A percentile compares a stretch with the other conserved stretches of the same genome.
Evolutionary conservation across 2,797 vertebrate species (phyloP).

Genomic region (Anguilla pacifica): DNA sequence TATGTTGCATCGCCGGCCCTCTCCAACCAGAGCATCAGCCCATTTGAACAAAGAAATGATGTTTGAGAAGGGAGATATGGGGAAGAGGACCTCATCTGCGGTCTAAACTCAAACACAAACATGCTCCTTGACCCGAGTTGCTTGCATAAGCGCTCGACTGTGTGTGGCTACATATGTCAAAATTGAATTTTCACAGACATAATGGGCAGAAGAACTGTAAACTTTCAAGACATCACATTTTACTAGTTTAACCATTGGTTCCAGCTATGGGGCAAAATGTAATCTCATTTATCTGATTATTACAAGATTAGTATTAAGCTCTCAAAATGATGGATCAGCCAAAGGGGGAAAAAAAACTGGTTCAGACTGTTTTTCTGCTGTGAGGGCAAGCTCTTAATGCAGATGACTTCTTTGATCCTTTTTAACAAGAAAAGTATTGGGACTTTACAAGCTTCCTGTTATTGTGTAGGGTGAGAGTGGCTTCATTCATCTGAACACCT

Average conservation of each 20-base stretch:
- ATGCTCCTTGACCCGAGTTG: not conserved
- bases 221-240: not conserved
- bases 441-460: not conserved
- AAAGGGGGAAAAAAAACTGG: not conserved
- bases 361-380: constrained; percentile 7
- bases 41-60: not conserved
- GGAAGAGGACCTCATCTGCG: not conserved
- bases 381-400: not conserved
- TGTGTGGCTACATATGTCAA: not conserved
- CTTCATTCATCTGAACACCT: constrained; percentile 29
- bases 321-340: not conserved
- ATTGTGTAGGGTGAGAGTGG: not conserved
- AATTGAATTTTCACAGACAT: not conserved
- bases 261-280: not conserved
- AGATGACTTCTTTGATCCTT: not conserved
- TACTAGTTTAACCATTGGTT: not conserved
- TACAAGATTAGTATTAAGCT: not conserved
- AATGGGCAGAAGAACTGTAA: not conserved
- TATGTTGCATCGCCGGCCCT: not conserved
- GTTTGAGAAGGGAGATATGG: not conserved
- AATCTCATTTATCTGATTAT: not conserved
- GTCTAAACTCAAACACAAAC: not conserved
- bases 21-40: not conserved
- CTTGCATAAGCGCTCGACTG: not conserved
- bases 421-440: not conserved